phyloP scores from a whole-genome alignment of 2,888 invertebrate species.

The Strigamia crassipes region DNA sequence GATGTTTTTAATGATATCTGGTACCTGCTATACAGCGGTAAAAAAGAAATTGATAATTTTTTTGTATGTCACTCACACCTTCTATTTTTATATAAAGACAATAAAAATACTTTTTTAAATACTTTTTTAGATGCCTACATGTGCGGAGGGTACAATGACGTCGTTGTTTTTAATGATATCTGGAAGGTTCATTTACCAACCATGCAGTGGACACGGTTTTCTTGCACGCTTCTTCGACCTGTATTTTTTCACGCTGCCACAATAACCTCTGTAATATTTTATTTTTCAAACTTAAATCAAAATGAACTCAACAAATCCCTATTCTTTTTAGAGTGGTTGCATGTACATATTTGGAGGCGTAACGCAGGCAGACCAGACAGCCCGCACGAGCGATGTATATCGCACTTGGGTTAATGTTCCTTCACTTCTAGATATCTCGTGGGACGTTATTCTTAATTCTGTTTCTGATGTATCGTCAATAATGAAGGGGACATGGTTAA shows the following conservation, averaged over 20 bases:
- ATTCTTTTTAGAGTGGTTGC: background rate
- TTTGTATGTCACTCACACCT: too few species aligned
- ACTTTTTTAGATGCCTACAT: background rate
- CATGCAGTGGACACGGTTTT: background rate
- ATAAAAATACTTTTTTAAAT: too few species aligned
- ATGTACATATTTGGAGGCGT: constrained; percentile 1
- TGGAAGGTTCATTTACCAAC: background rate
- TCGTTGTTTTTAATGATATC: background rate
- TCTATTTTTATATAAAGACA: too few species aligned
- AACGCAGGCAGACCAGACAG: background rate
- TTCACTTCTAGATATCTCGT: background rate
- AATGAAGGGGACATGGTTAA: background rate
- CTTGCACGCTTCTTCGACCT: background rate
- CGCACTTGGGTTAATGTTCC: background rate
- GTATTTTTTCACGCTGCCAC: background rate
- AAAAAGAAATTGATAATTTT: too few species aligned
- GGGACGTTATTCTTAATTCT: background rate
- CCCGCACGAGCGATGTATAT: background rate
- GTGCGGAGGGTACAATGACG: background rate
- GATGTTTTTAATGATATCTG: too few species aligned
- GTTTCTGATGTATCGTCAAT: background rate
- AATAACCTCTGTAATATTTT: background rate
- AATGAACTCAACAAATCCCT: background rate
- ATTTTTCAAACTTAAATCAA: background rate
- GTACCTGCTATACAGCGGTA: too few species aligned